A percentile compares a stretch with the other conserved stretches of the same genome.
Conservation (phyloP, 2,113 vertebrate genomes). For the Ceuthmochares aereus region DNA sequence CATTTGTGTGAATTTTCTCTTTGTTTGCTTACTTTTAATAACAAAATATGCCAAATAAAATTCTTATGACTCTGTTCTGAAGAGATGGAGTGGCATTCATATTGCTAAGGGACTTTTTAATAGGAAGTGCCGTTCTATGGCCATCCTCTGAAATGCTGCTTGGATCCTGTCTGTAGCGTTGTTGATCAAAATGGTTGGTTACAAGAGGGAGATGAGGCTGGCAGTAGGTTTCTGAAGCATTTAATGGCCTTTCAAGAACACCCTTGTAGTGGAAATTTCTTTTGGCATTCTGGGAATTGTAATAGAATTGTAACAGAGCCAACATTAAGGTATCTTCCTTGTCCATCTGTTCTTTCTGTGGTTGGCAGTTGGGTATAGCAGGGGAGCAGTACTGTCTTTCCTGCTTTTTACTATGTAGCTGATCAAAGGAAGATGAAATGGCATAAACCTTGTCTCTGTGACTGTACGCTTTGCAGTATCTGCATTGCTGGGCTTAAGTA, state of each 20-base stretch:
- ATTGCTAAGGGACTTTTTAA: not conserved
- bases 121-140: not conserved
- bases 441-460: not conserved
- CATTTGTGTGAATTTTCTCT: not conserved
- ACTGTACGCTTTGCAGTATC: rapidly evolving
- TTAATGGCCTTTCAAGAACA: not conserved
- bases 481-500: not conserved
- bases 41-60: not conserved
- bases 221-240: not conserved
- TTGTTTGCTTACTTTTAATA: not conserved
- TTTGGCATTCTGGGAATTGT: not conserved
- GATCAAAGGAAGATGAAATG: not conserved
- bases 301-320: not conserved
- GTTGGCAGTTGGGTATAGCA: not conserved
- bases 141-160: not conserved
- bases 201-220: not conserved
- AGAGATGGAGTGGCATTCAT: not conserved
- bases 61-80: not conserved
- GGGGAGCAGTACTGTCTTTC: not conserved
- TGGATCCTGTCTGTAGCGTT: not conserved
- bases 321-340: not conserved
- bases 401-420: not conserved
- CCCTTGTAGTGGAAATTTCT: not conserved
- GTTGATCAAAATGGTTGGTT: not conserved
- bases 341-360: not conserved